These are phyloP conservation scores for Rhopalosiphum nymphaeae DNA, from an alignment of 2,888 invertebrate genomes.

Conservation along the genomic window DNA sequence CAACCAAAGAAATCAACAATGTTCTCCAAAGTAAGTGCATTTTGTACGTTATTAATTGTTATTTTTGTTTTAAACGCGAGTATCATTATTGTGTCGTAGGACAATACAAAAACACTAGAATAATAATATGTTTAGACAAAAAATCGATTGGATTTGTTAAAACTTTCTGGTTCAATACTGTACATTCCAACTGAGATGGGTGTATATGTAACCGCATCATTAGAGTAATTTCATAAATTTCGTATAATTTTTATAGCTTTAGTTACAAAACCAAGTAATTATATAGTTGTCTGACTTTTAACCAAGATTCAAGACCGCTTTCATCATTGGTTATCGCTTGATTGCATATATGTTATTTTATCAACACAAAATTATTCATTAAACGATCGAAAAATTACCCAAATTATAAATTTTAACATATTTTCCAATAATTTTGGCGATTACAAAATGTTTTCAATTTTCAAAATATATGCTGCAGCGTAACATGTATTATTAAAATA, in stretches of 20 bases:
- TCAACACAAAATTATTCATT: not conserved
- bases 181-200: not conserved
- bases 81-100: not conserved
- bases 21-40: conserved; percentile 55
- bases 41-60: not conserved
- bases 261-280: not conserved
- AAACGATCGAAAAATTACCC: not conserved
- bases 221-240: not conserved
- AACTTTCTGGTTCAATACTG: not conserved
- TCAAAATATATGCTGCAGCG: not conserved
- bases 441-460: not conserved
- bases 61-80: not conserved
- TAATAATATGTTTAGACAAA: not conserved
- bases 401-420: not conserved
- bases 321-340: not conserved
- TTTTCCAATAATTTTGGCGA: not conserved
- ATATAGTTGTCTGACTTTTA: not conserved
- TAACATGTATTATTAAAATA: not conserved
- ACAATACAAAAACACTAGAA: not conserved
- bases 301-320: not conserved
- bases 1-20: conserved; percentile 18
- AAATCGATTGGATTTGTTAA: not conserved
- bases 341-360: not conserved
- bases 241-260: not conserved
- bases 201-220: not conserved